Conservation (phyloP, 2,888 invertebrate genomes). For the Agonopterix alstromeriana region DNA sequence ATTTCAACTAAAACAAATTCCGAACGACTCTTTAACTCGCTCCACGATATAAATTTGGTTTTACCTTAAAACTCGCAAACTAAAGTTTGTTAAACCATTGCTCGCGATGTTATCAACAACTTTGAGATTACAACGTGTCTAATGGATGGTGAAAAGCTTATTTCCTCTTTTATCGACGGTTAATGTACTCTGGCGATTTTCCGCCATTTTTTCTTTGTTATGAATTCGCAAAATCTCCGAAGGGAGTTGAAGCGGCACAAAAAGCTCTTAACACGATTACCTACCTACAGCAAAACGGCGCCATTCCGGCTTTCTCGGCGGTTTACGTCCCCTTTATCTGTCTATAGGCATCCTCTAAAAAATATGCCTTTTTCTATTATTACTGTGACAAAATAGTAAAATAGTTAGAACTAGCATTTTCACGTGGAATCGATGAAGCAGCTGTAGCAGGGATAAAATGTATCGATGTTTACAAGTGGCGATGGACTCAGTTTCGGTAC, state of each 20-base stretch:
- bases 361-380: too few species aligned
- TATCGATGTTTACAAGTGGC: too few species aligned
- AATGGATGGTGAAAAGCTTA: constrained; percentile 30
- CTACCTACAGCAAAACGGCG: too few species aligned
- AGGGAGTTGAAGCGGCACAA: constrained; percentile 1
- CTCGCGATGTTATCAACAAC: constrained; percentile 18
- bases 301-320: too few species aligned
- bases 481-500: too few species aligned
- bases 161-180: constrained; percentile 17
- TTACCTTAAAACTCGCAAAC: constrained; percentile 10
- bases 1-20: neutral
- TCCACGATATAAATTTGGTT: too few species aligned
- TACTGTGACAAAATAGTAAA: too few species aligned
- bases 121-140: constrained; percentile 29
- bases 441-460: too few species aligned
- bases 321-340: too few species aligned
- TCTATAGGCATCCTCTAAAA: too few species aligned
- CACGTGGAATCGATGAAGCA: too few species aligned
- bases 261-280: constrained; percentile 5
- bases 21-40: neutral
- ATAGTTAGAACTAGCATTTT: too few species aligned
- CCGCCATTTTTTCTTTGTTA: constrained; percentile 12
- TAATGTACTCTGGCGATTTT: constrained; percentile 17
- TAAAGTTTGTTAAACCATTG: neutral
- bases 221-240: constrained; percentile 10